Base-by-base conservation (phyloP, 2,797 vertebrate genomes). In the Aldrovandia affinis region DNA sequence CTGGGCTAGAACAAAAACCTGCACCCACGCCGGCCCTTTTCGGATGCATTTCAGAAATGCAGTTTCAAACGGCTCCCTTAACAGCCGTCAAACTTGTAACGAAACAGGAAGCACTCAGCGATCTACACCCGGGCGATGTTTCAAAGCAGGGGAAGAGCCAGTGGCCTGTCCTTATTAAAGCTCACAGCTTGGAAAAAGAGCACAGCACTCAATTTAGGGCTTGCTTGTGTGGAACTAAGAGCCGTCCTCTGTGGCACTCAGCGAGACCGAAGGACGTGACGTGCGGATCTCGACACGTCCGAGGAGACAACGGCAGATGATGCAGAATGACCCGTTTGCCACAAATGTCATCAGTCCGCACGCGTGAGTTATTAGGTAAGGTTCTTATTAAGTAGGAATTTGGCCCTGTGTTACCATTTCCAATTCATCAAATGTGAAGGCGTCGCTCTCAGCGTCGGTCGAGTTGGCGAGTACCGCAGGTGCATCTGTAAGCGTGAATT, bases 171-270 rank as follows among this genome's bases (percentile, higher is more conserved):
- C 28, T 65, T 33, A 12, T 14, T n/a, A 65, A 65, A 9, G 28
- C 12, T 65, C 63, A 65, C 63, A 65, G 59, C 59, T 63, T 63
- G n/a, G n/a, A n/a, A 63, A 63, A 63, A 63, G 25, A 63, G 59
- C 59, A 28, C 7, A 63, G 28, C 63, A 12, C 28, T 65, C 30
- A 9, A 33, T 65, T 33, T 65, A 30, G 28, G 28, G 63, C 63
- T 65, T 9, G 30, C 28, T 65, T 33, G 30, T 65, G 10, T 65
- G 63, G 28, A 65, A 50, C 6, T 50, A 50, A 15, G 14, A 9
- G 28, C 12, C 63, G 30, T 65, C 28, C 61, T 65, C 61, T 30
- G 9, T 33, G 30, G 63, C 63, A 2, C 63, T 33, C 25, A 65
- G 63, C 30, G 28, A 65, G 63, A 65, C 28, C 28, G 12, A 65